Conservation (phyloP, 2,797 vertebrate species). For the Cyprinodon diabolis region DNA sequence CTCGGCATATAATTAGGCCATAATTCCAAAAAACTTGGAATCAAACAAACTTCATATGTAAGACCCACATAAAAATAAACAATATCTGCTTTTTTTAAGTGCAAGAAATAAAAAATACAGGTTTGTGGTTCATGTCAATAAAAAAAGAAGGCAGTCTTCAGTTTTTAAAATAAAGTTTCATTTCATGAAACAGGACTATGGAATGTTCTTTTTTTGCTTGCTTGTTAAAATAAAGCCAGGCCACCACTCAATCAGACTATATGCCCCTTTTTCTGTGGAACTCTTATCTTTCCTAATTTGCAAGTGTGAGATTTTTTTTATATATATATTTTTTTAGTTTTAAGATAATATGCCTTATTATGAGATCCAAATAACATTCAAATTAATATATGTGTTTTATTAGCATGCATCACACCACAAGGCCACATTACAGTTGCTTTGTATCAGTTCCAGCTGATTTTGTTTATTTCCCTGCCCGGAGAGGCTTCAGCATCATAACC, state of each 20-base stretch:
- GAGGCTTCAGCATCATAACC: constrained; percentile 92
- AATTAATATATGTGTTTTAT: constrained; percentile 57
- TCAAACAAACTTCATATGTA: constrained; percentile 85
- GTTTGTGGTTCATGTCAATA: constrained; percentile 81
- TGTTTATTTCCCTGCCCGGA: constrained; percentile 90
- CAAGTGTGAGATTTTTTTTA: constrained; percentile 62
- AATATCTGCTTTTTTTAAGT: constrained; percentile 86
- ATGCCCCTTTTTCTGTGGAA: constrained; percentile 64
- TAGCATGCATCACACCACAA: constrained; percentile 82
- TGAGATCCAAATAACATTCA: constrained; percentile 67
- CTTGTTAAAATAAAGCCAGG: constrained; percentile 76
- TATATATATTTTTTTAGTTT: constrained; percentile 7
- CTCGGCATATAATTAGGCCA: constrained; percentile 81
- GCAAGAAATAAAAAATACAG: constrained; percentile 88
- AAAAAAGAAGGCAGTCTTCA: constrained; percentile 86
- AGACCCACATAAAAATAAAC: constrained; percentile 87
- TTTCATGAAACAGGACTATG: constrained; percentile 86
- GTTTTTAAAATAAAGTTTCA: constrained; percentile 85
- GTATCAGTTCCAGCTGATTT: constrained; percentile 99
- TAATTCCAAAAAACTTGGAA: constrained; percentile 81
- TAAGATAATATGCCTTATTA: constrained; percentile 46
- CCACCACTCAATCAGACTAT: constrained; percentile 77
- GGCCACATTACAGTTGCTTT: constrained; percentile 81
- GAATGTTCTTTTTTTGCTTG: constrained; percentile 84
- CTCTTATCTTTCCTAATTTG: constrained; percentile 38